These are phyloP conservation scores for Cecropterus lyciades DNA, from an alignment of 1,140 invertebrate species.

Conservation along the genomic window DNA sequence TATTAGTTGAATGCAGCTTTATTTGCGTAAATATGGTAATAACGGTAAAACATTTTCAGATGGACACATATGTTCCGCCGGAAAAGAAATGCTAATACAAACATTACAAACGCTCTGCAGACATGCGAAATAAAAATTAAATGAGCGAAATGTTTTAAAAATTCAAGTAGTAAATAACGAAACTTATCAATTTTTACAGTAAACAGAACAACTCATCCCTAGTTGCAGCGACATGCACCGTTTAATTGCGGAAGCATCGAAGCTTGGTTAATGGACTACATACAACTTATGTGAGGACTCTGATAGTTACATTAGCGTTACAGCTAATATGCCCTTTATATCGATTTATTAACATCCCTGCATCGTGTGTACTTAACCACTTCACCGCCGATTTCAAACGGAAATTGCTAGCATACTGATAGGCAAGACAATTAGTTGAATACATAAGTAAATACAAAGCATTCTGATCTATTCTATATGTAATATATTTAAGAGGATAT, in stretches of 20 bases:
- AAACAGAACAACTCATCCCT: constrained; percentile 15
- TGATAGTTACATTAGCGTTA: constrained; percentile 35
- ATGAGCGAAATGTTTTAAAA: too few relatives aligned
- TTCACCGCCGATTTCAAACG: constrained; percentile 26
- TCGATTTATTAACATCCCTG: constrained; percentile 32
- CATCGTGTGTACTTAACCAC: constrained; percentile 27
- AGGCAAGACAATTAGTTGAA: background rate
- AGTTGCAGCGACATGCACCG: constrained; percentile 28
- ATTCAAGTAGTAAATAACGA: too few relatives aligned
- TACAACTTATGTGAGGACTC: constrained; percentile 34
- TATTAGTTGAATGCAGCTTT: constrained; percentile 1
- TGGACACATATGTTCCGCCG: background rate
- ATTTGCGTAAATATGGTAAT: constrained; percentile 8
- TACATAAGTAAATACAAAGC: background rate
- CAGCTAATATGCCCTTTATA: constrained; percentile 29
- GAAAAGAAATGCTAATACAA: background rate
- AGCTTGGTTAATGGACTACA: constrained; percentile 32
- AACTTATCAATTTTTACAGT: background rate
- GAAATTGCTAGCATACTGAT: constrained; percentile 19
- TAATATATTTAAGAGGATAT: too few relatives aligned
- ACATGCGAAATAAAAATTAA: background rate
- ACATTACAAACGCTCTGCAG: background rate
- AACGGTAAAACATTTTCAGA: background rate
- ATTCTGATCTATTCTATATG: too few relatives aligned
- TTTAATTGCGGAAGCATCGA: constrained; percentile 32